Percentiles rank a stretch among this genome's conserved stretches.
These are phyloP conservation scores for Bombus cullumanus DNA, from an alignment of 1,140 invertebrate genomes.

Conservation along the genomic window DNA sequence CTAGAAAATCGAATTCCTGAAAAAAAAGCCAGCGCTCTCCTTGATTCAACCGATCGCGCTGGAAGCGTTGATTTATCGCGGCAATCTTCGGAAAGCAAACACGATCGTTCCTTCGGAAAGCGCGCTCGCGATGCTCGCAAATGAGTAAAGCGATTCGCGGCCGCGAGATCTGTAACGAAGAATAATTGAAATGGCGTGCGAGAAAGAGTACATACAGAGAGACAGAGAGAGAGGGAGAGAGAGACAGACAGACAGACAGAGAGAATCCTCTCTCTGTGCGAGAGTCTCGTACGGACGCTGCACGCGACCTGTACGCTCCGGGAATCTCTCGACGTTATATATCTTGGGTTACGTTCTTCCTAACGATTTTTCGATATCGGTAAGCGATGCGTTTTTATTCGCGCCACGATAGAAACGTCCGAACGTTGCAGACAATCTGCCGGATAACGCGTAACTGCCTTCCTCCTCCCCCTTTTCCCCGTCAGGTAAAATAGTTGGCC, in stretches of 20 bases:
- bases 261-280: neutral
- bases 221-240: no score
- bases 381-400: slow-evolving; percentile 67
- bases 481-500: slow-evolving; percentile 51
- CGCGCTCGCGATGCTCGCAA: slow-evolving; percentile 21
- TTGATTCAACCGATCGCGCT: slow-evolving; percentile 12
- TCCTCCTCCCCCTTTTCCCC: neutral
- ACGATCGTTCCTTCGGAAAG: neutral
- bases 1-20: slow-evolving; percentile 28
- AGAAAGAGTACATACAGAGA: neutral
- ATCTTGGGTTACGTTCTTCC: slow-evolving; percentile 40
- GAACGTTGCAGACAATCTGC: slow-evolving; percentile 62
- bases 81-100: slow-evolving; percentile 17
- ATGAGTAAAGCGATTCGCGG: slow-evolving; percentile 46
- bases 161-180: slow-evolving; percentile 46
- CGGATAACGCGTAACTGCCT: slow-evolving; percentile 65
- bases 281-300: neutral
- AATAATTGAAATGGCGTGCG: slow-evolving; percentile 44
- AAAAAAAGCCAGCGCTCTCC: neutral
- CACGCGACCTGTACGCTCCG: slow-evolving; percentile 4
- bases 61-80: slow-evolving; percentile 19
- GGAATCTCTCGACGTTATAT: slow-evolving; percentile 49
- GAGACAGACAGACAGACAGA: neutral
- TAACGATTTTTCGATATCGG: slow-evolving; percentile 71
- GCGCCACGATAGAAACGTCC: slow-evolving; percentile 56